These are phyloP conservation scores for Schizotus pectinicornis DNA, from an alignment of 2,888 invertebrate species.

Conservation along the genomic window DNA sequence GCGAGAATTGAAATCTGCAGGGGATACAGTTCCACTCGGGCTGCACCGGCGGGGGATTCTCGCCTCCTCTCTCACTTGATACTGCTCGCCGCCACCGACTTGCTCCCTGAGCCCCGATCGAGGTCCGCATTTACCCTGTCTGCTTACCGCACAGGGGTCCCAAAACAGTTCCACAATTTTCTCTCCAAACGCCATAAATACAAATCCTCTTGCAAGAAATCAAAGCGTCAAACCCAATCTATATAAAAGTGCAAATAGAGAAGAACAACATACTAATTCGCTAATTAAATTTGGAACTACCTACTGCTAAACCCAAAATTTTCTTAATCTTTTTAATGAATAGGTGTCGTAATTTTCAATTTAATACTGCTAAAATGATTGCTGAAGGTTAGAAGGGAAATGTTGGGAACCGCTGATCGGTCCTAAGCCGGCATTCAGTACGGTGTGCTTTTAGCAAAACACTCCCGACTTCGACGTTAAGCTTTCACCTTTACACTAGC, in stretches of 20 bases:
- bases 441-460: slow-evolving; percentile 41
- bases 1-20: slow-evolving; percentile 56
- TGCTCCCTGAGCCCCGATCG: slow-evolving; percentile 24
- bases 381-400: not conserved
- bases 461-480: slow-evolving; percentile 41
- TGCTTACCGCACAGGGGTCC: slow-evolving; percentile 31
- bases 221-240: no score
- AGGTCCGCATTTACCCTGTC: slow-evolving; percentile 26
- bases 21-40: slow-evolving; percentile 43
- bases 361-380: slow-evolving; percentile 1
- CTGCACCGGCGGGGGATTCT: slow-evolving; percentile 24
- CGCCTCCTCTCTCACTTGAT: slow-evolving; percentile 28
- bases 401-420: not conserved
- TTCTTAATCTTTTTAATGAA: no score
- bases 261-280: no score
- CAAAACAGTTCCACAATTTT: slow-evolving; percentile 18
- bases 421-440: slow-evolving; percentile 14
- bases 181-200: not conserved
- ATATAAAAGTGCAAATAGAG: no score
- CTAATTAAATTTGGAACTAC: no score
- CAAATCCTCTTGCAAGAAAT: no score
- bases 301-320: no score
- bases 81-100: slow-evolving; percentile 26
- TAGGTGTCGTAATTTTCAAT: no score
- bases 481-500: slow-evolving; percentile 49